Evolutionary conservation across 2,113 vertebrate species (phyloP).

Genomic region (Paratilapia polleni): DNA sequence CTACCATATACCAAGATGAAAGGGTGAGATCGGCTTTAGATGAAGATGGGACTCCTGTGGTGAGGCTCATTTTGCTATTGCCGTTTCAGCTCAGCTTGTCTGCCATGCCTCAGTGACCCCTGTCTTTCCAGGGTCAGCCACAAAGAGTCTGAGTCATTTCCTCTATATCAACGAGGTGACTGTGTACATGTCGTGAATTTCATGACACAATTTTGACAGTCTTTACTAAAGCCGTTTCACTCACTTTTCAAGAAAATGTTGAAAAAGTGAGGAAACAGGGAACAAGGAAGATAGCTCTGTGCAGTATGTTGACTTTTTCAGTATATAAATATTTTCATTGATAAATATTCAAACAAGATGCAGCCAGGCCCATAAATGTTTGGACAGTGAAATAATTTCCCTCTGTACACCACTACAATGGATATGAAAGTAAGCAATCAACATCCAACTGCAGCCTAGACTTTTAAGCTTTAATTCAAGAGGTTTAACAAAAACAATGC

Average conservation of each 20-base stretch:
- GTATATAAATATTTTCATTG: background rate
- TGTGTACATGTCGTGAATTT: slow-evolving; percentile 35
- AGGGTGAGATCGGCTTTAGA: slow-evolving; percentile 45
- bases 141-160: slow-evolving; percentile 43
- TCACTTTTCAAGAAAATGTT: slow-evolving; percentile 2
- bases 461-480: background rate
- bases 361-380: background rate
- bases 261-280: background rate
- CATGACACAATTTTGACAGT: slow-evolving; percentile 2
- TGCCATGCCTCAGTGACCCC: slow-evolving; percentile 42
- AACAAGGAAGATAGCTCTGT: background rate
- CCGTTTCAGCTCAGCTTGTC: slow-evolving; percentile 34
- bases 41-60: slow-evolving; percentile 45
- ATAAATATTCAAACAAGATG: background rate
- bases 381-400: background rate
- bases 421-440: too few relatives aligned
- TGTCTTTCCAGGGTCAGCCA: slow-evolving; percentile 54
- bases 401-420: too few relatives aligned
- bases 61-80: slow-evolving; percentile 38
- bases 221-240: background rate
- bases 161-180: slow-evolving; percentile 13
- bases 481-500: background rate
- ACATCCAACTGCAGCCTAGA: background rate
- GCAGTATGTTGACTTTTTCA: background rate
- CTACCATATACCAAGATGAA: slow-evolving; percentile 29